These are phyloP conservation scores for Entomyzon cyanotis DNA, from an alignment of 2,113 vertebrate species.

Conservation along the genomic window DNA sequence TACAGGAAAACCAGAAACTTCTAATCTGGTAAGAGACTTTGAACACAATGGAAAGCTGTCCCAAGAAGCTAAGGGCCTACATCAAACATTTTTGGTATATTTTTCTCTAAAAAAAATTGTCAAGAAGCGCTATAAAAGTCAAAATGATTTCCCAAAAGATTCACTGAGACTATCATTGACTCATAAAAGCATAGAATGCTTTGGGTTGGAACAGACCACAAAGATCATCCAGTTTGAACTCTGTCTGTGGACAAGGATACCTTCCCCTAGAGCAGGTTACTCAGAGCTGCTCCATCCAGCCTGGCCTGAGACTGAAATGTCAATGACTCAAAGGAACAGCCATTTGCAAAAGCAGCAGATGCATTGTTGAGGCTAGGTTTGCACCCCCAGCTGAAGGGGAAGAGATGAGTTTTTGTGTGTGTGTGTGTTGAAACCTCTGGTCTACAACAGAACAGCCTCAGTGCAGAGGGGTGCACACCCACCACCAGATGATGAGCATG, in stretches of 20 bases:
- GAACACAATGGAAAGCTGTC: neutral
- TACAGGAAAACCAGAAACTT: neutral
- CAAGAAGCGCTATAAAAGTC: neutral
- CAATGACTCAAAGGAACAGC: neutral
- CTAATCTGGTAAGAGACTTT: neutral
- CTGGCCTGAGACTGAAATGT: neutral
- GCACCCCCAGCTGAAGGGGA: neutral
- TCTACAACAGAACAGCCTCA: neutral
- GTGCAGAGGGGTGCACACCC: neutral
- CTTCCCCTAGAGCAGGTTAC: neutral
- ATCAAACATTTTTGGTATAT: neutral
- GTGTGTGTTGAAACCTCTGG: neutral
- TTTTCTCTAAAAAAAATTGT: neutral
- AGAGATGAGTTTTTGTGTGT: neutral
- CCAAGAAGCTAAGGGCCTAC: neutral
- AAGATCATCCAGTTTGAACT: neutral
- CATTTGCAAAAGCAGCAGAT: neutral
- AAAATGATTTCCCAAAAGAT: neutral
- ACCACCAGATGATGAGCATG: neutral
- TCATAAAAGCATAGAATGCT: neutral
- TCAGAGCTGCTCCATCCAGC: neutral
- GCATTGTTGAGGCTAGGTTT: neutral
- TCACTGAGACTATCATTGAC: neutral
- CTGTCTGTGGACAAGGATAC: neutral
- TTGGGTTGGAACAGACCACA: neutral